Base-by-base conservation (phyloP, 1,140 invertebrate genomes). In the Caerostris extrusa region DNA sequence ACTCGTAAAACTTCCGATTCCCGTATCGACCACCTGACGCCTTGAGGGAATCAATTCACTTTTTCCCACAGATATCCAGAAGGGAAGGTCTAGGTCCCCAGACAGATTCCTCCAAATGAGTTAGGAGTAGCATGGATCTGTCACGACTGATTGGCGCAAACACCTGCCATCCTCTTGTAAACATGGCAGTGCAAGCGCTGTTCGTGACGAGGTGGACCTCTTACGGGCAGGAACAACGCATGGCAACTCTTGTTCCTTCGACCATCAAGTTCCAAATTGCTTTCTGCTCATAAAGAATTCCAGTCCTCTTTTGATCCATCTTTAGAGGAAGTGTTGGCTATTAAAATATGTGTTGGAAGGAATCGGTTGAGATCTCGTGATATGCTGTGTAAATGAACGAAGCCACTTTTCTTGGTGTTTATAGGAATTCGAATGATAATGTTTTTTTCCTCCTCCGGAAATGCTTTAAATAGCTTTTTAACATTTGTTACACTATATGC, bases 161-260 rank as follows among this genome's bases (percentile, higher is more conserved):
- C 90, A 91, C 90, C 90, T 91, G 90, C 58, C 56, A 5, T 1
- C 90, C 90, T 56, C 71, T 53, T n/a, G 12, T 19, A 7, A 57
- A n/a, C 17, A 56, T 58, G 64, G 67, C 6, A 64, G 56, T 90
- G 69, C 90, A 81, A 53, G 56, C 90, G 90, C 12, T 82, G 8
- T 61, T 91, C 90, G 90, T 91, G 90, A 91, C 71, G 90, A 53
- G 90, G 50, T 50, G 90, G 90, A 61, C 90, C 90, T 82, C 71
- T 17, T 34, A 57, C 60, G 12, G 2, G 34, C 64, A 69, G 64
- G 87, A 58, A 82, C 69, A 82, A 91, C 90, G 57, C 58, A 53
- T 82, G 56, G 56, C 53, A 53, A 57, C 12, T 19, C 14, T 82
- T 87, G 60, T 53, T n/a, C 58, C 57, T 7, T 58, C 60, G 34